Base-by-base conservation (phyloP, 2,888 invertebrate genomes). In the Balanococcus diminutus region DNA sequence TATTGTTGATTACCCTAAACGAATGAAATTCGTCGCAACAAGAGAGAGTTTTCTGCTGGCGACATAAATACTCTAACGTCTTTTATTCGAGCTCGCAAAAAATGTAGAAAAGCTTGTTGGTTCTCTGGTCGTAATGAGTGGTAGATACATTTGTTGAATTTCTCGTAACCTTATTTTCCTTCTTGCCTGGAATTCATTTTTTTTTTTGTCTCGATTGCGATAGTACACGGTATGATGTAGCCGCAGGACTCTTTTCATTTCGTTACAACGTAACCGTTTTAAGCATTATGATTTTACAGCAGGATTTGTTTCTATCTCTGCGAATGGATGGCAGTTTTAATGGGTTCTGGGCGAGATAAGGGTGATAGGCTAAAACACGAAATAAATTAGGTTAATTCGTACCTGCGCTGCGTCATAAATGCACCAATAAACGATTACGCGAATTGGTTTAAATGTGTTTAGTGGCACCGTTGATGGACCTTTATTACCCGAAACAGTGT, bases 111-210 rank as follows among this genome's bases (percentile, higher is more conserved):
- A 51, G 61, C 22, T 28, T 25, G 25, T 25, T 67, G 11, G 61
- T 28, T 67, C 28, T 67, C 28, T n/a, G n/a, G 9, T 67, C 11
- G 28, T 67, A 67, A 67, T 67, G 25, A 67, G 28, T 67, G 61
- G 61, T 67, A n/a, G n/a, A n/a, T n/a, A 67, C 61, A 22, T 67
- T 67, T 67, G 22, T 67, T 67, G 51, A 51, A 51, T 51, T 28
- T 67, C 61, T 67, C 28, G 61, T 67, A 67, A 51, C 51, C n/a
- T 19, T 51, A 19, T 51, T 51, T 8, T 51, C 19, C 4, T 8
- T 51, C 8, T 51, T n/a, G 6, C 19, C 51, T 67, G 61, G 61
- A 67, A 67, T 67, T 56, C 56, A 67, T 67, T 67, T 67, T 67
- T 67, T n/a, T 67, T 51, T 51, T 9, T 19, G 8, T 1, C 6